phyloP scores from a whole-genome alignment of 2,888 invertebrate genomes.

The Drosophila flavopinicola region DNA sequence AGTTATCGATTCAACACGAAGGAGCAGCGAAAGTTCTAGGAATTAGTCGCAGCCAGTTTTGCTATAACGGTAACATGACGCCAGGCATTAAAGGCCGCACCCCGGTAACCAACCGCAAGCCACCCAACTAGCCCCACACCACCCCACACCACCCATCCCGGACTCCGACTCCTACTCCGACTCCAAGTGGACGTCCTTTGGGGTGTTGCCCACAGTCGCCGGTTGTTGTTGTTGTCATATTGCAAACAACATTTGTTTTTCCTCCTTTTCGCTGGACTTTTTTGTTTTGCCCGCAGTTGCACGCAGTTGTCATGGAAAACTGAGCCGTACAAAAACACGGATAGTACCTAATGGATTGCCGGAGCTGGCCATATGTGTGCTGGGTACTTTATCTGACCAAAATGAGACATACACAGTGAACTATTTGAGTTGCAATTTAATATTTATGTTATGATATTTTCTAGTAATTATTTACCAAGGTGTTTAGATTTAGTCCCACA shows the following conservation, averaged over 20 bases:
- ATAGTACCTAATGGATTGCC: constrained; percentile 25
- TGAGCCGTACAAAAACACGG: constrained; percentile 12
- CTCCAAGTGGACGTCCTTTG: constrained; percentile 50
- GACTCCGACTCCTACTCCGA: no score
- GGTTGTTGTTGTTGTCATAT: constrained; percentile 41
- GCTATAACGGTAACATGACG: constrained; percentile 74
- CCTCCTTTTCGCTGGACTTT: constrained; percentile 48
- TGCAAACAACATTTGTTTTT: constrained; percentile 69
- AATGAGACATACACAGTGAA: background rate
- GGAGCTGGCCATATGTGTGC: background rate
- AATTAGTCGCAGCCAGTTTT: constrained; percentile 31
- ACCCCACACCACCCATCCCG: no score
- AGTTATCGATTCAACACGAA: constrained; percentile 69
- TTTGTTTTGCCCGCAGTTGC: constrained; percentile 53
- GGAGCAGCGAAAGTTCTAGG: constrained; percentile 48
- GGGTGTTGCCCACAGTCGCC: constrained; percentile 34
- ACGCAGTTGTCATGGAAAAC: constrained; percentile 50
- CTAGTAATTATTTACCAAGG: no score
- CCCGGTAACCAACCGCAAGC: constrained; percentile 42
- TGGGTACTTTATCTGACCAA: constrained; percentile 34
- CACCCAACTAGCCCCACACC: constrained; percentile 42
- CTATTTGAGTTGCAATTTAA: background rate
- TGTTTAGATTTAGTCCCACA: no score
- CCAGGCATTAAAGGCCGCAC: constrained; percentile 69
- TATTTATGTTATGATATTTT: no score